These are phyloP conservation scores for Tipula vernalis DNA, from an alignment of 2,888 invertebrate species.

Conservation along the genomic window DNA sequence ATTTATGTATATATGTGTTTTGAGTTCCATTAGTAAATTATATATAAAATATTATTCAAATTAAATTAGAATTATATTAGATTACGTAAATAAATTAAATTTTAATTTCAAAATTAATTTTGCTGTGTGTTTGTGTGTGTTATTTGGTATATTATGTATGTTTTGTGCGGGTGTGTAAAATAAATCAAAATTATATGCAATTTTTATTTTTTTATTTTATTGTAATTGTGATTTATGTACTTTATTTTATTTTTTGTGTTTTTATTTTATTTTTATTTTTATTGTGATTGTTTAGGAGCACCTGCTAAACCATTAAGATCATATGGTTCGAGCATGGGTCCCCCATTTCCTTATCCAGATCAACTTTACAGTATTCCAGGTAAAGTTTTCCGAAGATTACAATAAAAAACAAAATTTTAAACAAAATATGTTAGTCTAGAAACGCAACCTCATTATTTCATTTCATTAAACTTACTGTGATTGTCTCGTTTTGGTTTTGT, in stretches of 20 bases:
- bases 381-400: slow-evolving; percentile 21
- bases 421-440: not conserved
- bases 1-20: not conserved
- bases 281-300: slow-evolving; percentile 28
- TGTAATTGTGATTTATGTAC: slow-evolving; percentile 12
- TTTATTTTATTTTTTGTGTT: not conserved
- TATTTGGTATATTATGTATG: not conserved
- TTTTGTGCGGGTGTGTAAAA: not conserved
- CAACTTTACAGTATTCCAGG: slow-evolving; percentile 39
- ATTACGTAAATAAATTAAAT: not conserved
- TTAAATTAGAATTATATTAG: not conserved
- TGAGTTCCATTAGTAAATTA: not conserved
- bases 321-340: slow-evolving; percentile 36
- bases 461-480: not conserved
- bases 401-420: not conserved
- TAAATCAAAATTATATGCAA: slow-evolving; percentile 7
- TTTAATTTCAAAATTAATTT: not conserved
- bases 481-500: slow-evolving; percentile 14
- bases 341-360: slow-evolving; percentile 36
- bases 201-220: slow-evolving; percentile 5
- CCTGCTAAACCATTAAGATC: slow-evolving; percentile 38
- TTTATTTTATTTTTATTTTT: not conserved
- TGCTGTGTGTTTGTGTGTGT: not conserved
- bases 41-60: not conserved
- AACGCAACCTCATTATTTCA: slow-evolving; percentile 9